A percentile compares a stretch with the other conserved stretches of the same genome.
Conservation (phyloP, 2,888 invertebrate species). For the Scelioninae gen. 1 region DNA sequence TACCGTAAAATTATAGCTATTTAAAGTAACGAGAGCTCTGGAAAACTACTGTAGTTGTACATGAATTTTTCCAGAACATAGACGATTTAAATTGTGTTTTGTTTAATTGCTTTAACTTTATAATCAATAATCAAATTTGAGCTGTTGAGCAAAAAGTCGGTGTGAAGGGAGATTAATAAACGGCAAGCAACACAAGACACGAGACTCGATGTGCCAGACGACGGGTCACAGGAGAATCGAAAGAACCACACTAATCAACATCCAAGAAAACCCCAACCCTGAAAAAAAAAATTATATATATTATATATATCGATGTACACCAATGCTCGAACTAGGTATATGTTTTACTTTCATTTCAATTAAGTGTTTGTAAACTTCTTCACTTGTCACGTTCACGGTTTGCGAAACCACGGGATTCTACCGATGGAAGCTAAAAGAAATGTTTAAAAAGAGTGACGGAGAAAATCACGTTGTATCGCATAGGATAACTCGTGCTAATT, state of each 20-base stretch:
- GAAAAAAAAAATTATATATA: slow-evolving; percentile 5
- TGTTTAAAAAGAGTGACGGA: slow-evolving; percentile 12
- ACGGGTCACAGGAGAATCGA: slow-evolving; percentile 76
- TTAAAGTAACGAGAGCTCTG: too few relatives aligned
- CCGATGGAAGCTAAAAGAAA: slow-evolving; percentile 1
- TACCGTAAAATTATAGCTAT: slow-evolving; percentile 11
- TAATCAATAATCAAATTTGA: too few relatives aligned
- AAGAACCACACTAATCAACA: slow-evolving; percentile 54
- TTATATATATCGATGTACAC: slow-evolving; percentile 47
- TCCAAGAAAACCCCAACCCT: slow-evolving; percentile 33
- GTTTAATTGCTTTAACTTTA: too few relatives aligned
- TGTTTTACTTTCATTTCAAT: slow-evolving; percentile 37
- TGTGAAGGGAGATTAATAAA: too few relatives aligned
- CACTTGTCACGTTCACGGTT: slow-evolving; percentile 32
- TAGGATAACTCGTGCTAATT: slow-evolving; percentile 73
- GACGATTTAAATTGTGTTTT: too few relatives aligned
- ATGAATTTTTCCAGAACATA: too few relatives aligned
- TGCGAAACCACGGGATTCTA: not conserved
- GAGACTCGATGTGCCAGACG: slow-evolving; percentile 83
- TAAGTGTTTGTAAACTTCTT: slow-evolving; percentile 39
- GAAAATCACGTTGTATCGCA: slow-evolving; percentile 35
- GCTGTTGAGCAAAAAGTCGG: too few relatives aligned
- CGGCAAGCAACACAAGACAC: slow-evolving; percentile 83
- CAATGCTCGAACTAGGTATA: slow-evolving; percentile 56
- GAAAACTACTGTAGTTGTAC: too few relatives aligned